Conservation (phyloP, 64 coral and sea anemone genomes). For the Montipora foliosa region DNA sequence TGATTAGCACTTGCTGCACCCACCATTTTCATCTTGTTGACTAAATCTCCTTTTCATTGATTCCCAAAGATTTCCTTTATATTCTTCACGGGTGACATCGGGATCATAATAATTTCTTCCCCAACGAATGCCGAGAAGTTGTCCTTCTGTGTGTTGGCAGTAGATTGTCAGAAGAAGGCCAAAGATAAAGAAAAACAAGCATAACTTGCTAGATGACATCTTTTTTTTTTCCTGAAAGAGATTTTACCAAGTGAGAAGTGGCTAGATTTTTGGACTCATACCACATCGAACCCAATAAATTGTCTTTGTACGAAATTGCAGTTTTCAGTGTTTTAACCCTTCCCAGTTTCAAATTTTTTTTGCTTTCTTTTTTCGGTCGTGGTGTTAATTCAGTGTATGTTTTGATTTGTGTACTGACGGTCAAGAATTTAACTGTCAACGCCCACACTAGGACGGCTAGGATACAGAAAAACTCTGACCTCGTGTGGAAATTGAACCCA, state of each 20-base stretch:
- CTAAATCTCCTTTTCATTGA: not conserved
- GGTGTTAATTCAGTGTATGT: no score
- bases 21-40: not conserved
- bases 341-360: no score
- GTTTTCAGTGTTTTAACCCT: no score
- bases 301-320: no score
- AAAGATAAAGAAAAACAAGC: not conserved
- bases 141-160: not conserved
- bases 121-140: slow-evolving; percentile 51
- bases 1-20: not conserved
- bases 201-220: not conserved
- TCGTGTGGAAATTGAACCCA: no score
- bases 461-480: no score
- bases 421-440: no score
- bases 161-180: not conserved
- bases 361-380: no score
- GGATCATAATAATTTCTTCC: not conserved
- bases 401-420: no score
- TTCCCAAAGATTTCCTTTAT: slow-evolving; percentile 22
- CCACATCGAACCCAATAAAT: no score
- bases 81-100: not conserved
- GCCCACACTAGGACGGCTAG: no score
- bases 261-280: no score
- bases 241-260: not conserved
- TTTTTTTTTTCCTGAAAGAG: not conserved